phyloP scores from a whole-genome alignment of 2,797 vertebrate genomes.

The Denticeps clupeoides region DNA sequence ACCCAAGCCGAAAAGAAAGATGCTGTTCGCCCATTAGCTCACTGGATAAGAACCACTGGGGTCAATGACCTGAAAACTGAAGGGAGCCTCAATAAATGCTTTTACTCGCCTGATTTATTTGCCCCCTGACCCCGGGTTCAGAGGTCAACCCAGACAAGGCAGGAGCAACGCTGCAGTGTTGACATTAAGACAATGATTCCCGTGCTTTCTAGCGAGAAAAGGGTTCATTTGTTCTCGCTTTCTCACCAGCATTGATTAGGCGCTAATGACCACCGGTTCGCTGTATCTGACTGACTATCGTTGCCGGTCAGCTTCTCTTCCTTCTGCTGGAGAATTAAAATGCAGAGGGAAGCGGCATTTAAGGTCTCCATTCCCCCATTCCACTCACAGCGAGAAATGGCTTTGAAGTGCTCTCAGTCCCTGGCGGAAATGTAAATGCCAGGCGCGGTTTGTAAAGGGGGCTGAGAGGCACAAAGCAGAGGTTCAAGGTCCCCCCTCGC shows the following conservation, averaged over 20 bases:
- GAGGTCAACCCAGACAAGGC: slow-evolving; percentile 21
- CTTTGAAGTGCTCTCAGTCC: slow-evolving; percentile 15
- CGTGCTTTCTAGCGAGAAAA: slow-evolving; percentile 4
- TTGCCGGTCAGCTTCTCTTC: too few relatives aligned
- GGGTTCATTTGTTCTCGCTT: not conserved
- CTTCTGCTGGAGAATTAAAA: too few relatives aligned
- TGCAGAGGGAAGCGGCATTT: too few relatives aligned
- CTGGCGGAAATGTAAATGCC: not conserved
- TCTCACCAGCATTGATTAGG: slow-evolving; percentile 9
- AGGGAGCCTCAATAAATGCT: slow-evolving; percentile 20
- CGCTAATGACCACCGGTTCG: slow-evolving; percentile 4
- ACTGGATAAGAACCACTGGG: slow-evolving; percentile 13
- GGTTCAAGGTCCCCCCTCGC: too few relatives aligned
- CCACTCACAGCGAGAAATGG: slow-evolving; percentile 5
- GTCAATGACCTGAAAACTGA: slow-evolving; percentile 22
- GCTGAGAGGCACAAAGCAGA: too few relatives aligned
- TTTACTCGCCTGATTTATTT: slow-evolving; percentile 19
- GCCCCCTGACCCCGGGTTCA: slow-evolving; percentile 17
- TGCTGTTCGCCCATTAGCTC: too few relatives aligned
- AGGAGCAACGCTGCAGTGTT: slow-evolving; percentile 18
- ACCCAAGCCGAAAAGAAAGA: too few relatives aligned
- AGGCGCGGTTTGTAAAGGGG: slow-evolving; percentile 15
- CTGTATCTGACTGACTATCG: not conserved
- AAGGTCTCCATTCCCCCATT: not conserved
- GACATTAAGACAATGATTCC: slow-evolving; percentile 18